A percentile compares a stretch with the other conserved stretches of the same genome.
Conservation (phyloP, 2,113 vertebrate genomes). For the Rhinopomastus cyanomelas region DNA sequence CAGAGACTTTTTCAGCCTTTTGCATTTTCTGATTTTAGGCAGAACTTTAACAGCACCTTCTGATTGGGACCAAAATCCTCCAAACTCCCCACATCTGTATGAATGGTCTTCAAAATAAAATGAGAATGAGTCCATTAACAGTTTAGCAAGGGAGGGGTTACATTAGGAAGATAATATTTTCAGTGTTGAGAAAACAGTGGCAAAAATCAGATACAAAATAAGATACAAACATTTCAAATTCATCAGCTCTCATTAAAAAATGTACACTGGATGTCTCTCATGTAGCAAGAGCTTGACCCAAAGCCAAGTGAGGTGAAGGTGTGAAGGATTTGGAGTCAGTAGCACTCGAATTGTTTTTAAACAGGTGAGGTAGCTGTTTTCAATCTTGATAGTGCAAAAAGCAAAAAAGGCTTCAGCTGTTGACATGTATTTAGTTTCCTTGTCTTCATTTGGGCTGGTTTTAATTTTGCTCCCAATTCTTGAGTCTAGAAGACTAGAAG, state of each 20-base stretch:
- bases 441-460: not conserved
- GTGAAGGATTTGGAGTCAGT: not conserved
- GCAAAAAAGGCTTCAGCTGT: not conserved
- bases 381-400: not conserved
- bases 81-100: not conserved
- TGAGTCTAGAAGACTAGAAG: not conserved
- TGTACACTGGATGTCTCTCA: not conserved
- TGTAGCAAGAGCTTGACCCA: not conserved
- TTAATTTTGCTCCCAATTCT: not conserved
- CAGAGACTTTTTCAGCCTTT: not conserved
- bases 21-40: not conserved
- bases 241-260: not conserved
- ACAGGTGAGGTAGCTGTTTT: not conserved
- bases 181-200: slow-evolving; percentile 38
- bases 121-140: slow-evolving; percentile 19
- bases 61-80: slow-evolving; percentile 5
- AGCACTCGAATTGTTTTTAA: not conserved
- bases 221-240: not conserved
- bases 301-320: not conserved
- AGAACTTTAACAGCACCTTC: not conserved
- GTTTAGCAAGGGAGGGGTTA: slow-evolving; percentile 3
- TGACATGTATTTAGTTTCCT: not conserved
- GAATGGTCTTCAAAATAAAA: slow-evolving; percentile 14
- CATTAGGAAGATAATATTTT: slow-evolving; percentile 43
- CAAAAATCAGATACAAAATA: not conserved